These are phyloP conservation scores for Arizona elegans DNA, from an alignment of 2,113 vertebrate species.

Conservation along the genomic window DNA sequence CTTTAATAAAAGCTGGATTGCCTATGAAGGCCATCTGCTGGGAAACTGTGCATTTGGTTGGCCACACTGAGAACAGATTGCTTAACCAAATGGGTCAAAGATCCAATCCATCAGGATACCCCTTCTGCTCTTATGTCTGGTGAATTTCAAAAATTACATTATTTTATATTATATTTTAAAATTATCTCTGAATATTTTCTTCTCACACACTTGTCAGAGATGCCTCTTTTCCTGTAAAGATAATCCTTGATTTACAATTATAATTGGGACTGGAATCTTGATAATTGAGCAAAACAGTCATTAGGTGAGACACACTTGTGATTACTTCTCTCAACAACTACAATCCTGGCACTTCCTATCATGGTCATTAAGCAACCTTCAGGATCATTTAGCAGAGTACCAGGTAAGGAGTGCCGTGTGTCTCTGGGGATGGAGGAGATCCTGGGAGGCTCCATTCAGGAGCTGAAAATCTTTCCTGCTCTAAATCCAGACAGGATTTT, in stretches of 20 bases:
- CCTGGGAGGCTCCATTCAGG: not conserved
- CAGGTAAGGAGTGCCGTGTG: not conserved
- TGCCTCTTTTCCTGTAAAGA: not conserved
- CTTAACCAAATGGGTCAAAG: not conserved
- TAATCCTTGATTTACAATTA: not conserved
- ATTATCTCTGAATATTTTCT: not conserved
- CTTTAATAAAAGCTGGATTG: not conserved
- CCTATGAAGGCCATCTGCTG: not conserved
- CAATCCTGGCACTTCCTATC: not conserved
- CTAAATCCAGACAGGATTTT: not conserved
- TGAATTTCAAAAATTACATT: not conserved
- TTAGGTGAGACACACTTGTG: not conserved
- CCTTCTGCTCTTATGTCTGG: not conserved
- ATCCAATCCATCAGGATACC: not conserved
- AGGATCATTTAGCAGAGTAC: not conserved
- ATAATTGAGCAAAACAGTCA: not conserved
- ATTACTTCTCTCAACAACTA: not conserved
- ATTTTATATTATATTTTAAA: not conserved
- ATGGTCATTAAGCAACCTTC: not conserved
- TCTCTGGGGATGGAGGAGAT: not conserved
- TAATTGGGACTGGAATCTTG: not conserved
- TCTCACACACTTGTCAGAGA: not conserved
- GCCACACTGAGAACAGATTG: not conserved
- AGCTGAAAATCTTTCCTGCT: not conserved
- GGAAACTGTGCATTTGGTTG: not conserved